Percentiles rank a stretch among this genome's conserved stretches.
Conservation (phyloP, 2,888 invertebrate genomes). For the Caenorhabditis sp. region DNA sequence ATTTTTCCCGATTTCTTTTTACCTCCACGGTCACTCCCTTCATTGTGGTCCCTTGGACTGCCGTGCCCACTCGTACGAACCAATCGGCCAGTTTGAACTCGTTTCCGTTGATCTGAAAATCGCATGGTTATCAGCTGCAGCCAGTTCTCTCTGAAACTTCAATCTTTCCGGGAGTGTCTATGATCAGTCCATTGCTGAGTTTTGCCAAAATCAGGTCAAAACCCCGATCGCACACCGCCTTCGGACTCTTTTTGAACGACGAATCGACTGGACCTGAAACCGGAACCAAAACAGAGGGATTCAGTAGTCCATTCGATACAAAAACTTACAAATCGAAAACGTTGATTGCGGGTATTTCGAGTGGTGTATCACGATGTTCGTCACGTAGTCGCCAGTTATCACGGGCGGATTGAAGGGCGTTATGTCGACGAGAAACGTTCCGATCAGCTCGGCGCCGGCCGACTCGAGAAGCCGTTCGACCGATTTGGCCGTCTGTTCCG, state of each 20-base stretch:
- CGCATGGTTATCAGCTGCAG: too few relatives aligned
- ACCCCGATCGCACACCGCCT: conserved; percentile 69
- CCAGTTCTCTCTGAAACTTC: too few relatives aligned
- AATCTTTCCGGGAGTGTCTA: conserved; percentile 59
- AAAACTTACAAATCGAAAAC: conserved; percentile 65
- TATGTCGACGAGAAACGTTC: conserved; percentile 28
- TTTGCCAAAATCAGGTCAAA: conserved; percentile 73
- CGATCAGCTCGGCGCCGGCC: conserved; percentile 30
- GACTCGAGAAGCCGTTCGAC: conserved; percentile 58
- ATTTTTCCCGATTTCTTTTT: too few relatives aligned
- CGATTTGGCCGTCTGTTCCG: conserved; percentile 46
- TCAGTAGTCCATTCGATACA: too few relatives aligned
- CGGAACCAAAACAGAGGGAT: too few relatives aligned
- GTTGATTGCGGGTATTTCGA: conserved; percentile 73
- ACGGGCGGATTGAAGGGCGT: conserved; percentile 39
- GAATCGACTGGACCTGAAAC: conserved; percentile 58
- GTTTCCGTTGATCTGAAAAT: conserved; percentile 66
- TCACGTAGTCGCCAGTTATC: conserved; percentile 1
- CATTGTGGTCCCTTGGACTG: conserved; percentile 65
- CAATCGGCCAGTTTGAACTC: conserved; percentile 71
- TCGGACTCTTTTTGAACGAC: conserved; percentile 56
- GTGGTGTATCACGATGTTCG: conserved; percentile 68
- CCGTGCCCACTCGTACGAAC: conserved; percentile 70
- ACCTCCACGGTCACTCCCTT: conserved; percentile 70
- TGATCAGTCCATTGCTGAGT: conserved; percentile 61